phyloP scores from a whole-genome alignment of 1,140 invertebrate genomes.

The Hyposmocoma kahamanoa region DNA sequence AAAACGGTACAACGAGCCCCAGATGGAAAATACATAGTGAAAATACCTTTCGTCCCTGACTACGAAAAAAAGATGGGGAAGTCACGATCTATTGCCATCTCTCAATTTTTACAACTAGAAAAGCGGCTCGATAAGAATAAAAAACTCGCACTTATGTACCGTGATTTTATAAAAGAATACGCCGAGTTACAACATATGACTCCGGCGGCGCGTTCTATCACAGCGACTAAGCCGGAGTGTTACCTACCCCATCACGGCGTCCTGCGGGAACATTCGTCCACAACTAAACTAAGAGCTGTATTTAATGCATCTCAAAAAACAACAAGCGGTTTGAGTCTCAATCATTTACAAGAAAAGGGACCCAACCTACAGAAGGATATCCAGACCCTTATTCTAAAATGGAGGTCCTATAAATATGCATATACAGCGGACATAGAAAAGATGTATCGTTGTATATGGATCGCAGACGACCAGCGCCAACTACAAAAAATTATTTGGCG shows the following conservation, averaged over 20 bases:
- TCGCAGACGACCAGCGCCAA: constrained; percentile 9
- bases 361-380: constrained; percentile 16
- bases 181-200: constrained; percentile 1
- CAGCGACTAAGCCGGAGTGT: neutral
- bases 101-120: constrained; percentile 19
- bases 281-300: constrained; percentile 10
- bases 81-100: constrained; percentile 11
- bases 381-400: constrained; percentile 12
- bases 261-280: neutral
- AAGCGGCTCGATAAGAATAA: constrained; percentile 7
- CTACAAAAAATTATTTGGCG: constrained; percentile 17
- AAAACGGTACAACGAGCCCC: constrained; percentile 5
- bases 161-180: constrained; percentile 9
- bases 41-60: constrained; percentile 11
- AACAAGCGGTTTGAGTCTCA: constrained; percentile 7
- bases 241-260: constrained; percentile 11
- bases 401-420: constrained; percentile 12
- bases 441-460: constrained; percentile 9
- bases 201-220: neutral
- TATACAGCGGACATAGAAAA: constrained; percentile 14
- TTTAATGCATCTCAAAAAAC: constrained; percentile 12
- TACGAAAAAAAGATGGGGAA: constrained; percentile 14
- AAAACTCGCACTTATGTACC: constrained; percentile 8
- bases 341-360: constrained; percentile 10
- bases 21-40: constrained; percentile 15